A percentile compares a stretch with the other conserved stretches of the same genome.
These are phyloP conservation scores for Mastigias papua DNA, from an alignment of 30 jellyfish, hydroid and myxozoan species.

Conservation along the genomic window DNA sequence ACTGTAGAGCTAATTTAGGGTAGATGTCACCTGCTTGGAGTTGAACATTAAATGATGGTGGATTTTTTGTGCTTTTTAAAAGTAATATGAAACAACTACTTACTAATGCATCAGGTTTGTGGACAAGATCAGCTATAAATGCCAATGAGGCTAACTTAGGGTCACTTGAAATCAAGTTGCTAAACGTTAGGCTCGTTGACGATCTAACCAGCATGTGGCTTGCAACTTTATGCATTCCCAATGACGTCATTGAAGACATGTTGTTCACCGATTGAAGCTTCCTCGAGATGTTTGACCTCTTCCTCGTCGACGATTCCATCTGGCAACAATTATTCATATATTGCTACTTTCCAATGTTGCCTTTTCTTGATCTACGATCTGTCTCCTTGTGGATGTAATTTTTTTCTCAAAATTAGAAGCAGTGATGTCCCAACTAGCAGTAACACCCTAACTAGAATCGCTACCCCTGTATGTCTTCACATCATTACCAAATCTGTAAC, in stretches of 20 bases:
- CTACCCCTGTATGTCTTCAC: too few relatives aligned
- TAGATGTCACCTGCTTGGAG: background rate
- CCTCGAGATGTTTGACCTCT: background rate
- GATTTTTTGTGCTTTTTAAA: background rate
- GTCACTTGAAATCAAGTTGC: conserved; percentile 15
- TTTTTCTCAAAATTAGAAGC: too few relatives aligned
- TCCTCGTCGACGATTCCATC: conserved; percentile 15
- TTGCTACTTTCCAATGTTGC: background rate
- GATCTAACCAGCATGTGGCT: conserved; percentile 25
- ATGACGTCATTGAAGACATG: conserved; percentile 24
- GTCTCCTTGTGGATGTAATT: background rate
- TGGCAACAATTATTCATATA: background rate
- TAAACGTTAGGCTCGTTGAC: conserved; percentile 36
- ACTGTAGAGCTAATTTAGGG: too few relatives aligned
- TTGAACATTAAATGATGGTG: background rate
- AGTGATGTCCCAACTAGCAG: too few relatives aligned
- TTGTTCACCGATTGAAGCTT: conserved; percentile 8
- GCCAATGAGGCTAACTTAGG: conserved; percentile 10
- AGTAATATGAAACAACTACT: conserved; percentile 1
- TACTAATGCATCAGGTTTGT: background rate
- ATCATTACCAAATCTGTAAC: too few relatives aligned
- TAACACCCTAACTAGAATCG: too few relatives aligned
- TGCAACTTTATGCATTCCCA: conserved; percentile 19
- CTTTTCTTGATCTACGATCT: background rate
- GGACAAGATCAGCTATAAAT: conserved; percentile 23